Evolutionary conservation across 2,797 vertebrate species (phyloP).

Genomic region (Aplochiton taeniatus): DNA sequence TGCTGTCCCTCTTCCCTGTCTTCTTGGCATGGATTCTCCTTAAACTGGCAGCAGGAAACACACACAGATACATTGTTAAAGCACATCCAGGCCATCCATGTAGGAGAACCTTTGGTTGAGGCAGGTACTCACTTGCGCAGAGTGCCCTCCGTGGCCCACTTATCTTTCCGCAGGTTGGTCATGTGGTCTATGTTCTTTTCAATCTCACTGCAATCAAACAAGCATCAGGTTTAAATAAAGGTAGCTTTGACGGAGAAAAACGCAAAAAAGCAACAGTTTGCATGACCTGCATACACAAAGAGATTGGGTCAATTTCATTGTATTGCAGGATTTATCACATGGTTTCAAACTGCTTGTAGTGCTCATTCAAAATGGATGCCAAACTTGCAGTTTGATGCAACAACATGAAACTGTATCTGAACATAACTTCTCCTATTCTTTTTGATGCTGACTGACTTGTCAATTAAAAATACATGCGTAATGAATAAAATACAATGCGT

Average conservation of each 20-base stretch:
- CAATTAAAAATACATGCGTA: conserved; percentile 34
- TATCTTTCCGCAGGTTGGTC: conserved; percentile 94
- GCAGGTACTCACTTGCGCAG: conserved; percentile 90
- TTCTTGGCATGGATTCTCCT: conserved; percentile 88
- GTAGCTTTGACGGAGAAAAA: not conserved
- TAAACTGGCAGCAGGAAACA: conserved; percentile 71
- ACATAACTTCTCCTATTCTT: conserved; percentile 27
- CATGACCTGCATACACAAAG: conserved; percentile 14
- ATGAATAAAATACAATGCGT: conserved; percentile 46
- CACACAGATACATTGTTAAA: not conserved
- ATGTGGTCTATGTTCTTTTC: conserved; percentile 97
- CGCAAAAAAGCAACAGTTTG: conserved; percentile 10
- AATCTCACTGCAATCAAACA: conserved; percentile 87
- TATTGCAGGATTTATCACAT: conserved; percentile 27
- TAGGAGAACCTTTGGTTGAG: not conserved
- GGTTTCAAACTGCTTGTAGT: conserved; percentile 8
- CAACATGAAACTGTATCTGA: conserved; percentile 52
- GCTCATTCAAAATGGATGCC: conserved; percentile 46
- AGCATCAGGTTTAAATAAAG: conserved; percentile 9
- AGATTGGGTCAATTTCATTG: conserved; percentile 10
- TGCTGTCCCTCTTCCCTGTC: conserved; percentile 82
- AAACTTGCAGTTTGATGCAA: conserved; percentile 53
- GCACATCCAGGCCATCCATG: not conserved
- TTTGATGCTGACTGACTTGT: conserved; percentile 35
- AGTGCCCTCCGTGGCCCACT: conserved; percentile 92